phyloP scores from a whole-genome alignment of 1,140 invertebrate species.

The Sipha flava region DNA sequence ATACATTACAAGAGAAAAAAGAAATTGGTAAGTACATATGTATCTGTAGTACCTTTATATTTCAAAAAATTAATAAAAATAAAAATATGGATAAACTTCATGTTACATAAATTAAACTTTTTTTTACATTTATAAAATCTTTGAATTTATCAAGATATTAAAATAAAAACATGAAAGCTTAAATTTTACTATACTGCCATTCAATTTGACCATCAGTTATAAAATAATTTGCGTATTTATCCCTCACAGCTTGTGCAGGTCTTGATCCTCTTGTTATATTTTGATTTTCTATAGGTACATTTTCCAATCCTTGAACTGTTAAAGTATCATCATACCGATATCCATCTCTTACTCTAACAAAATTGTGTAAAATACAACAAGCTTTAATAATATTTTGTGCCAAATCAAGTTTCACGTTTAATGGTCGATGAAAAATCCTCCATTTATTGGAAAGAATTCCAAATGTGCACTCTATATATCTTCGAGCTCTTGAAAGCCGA shows the following conservation, averaged over 20 bases:
- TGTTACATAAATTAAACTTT: no score
- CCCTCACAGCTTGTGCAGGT: neutral
- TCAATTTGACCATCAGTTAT: neutral
- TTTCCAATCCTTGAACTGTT: slow-evolving; percentile 33
- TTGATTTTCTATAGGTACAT: slow-evolving; percentile 9
- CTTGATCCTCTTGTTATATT: slow-evolving; percentile 9
- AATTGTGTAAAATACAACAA: slow-evolving; percentile 31
- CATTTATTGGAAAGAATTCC: no score
- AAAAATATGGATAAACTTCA: no score
- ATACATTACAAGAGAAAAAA: no score
- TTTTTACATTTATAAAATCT: no score
- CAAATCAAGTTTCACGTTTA: slow-evolving; percentile 37
- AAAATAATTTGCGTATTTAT: neutral
- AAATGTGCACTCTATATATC: no score
- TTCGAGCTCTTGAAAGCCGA: slow-evolving; percentile 41
- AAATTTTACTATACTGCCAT: no score
- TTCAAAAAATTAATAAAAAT: no score
- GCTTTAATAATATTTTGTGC: slow-evolving; percentile 36
- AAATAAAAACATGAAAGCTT: no score
- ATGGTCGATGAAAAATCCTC: slow-evolving; percentile 34
- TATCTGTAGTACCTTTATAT: no score
- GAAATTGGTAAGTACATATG: no score
- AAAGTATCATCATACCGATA: slow-evolving; percentile 35
- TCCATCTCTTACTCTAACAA: slow-evolving; percentile 33
- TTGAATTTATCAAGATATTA: no score